Evolutionary conservation across 2,888 invertebrate species (phyloP), one percentile per base, ranked within the genome.

Genomic region (Eumerus sabulonum): DNA sequence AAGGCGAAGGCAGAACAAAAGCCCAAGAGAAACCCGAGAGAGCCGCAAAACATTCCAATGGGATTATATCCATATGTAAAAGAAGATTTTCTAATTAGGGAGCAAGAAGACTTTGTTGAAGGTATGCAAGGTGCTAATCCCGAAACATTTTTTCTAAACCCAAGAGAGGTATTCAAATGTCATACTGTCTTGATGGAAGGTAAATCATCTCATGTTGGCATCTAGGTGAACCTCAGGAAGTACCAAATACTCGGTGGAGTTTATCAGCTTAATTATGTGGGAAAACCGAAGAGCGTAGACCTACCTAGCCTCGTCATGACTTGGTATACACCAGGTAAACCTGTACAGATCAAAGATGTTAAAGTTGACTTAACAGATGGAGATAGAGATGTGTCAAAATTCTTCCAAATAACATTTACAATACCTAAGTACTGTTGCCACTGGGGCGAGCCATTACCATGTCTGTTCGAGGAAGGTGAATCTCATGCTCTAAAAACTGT

Each of bases 171-270:
- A 1, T 40, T n/a, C n/a, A n/a, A n/a, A 12, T 1, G n/a, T 9
- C 27, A 4, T 9, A 9, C 16, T 27, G 18, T 3, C 70, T 27
- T n/a, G n/a, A n/a, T n/a, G n/a, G n/a, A n/a, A n/a, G n/a, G n/a
- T n/a, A n/a, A n/a, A n/a, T n/a, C n/a, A n/a, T n/a, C n/a, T n/a
- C n/a, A n/a, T n/a, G n/a, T n/a, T n/a, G 14, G 2, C 9, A 1
- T 73, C 19, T 11, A 88, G 88, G 83, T 88, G 0, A 88, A 88
- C 74, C 71, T 88, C 1, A 83, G 86, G 9, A 74, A 86, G 51
- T 82, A 82, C 42, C 81, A 85, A 0, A 83, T 88, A 35, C 71
- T 87, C 40, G 88, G 88, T 5, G 88, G 88, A 0, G 53, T 87
- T 0, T 88, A 87, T 81, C 85, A 85, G 14, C 59, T 88, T 0